Percentiles rank a stretch among this genome's conserved stretches.
phyloP scores from a whole-genome alignment of 2,113 vertebrate species.

The Sinocyclocheilus maitianheensis region DNA sequence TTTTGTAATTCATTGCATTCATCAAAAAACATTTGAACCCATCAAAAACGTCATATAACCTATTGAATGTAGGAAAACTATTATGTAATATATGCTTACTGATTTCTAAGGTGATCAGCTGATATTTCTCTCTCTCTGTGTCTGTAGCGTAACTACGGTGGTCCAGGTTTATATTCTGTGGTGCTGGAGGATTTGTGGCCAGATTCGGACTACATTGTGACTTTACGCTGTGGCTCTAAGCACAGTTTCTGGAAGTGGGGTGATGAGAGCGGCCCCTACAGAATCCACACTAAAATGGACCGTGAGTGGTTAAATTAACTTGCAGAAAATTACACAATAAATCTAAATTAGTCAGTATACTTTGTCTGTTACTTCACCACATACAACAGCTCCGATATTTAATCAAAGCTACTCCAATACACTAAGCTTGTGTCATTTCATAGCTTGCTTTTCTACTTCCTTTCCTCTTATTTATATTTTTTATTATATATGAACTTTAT shows the following conservation, averaged over 20 bases:
- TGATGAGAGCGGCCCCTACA: constrained; percentile 63
- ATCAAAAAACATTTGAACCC: neutral
- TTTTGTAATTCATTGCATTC: neutral
- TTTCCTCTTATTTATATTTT: neutral
- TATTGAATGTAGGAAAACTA: neutral
- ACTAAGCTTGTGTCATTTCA: too few species aligned
- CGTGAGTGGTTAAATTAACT: constrained; percentile 61
- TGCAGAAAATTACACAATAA: neutral
- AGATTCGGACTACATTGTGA: constrained; percentile 61
- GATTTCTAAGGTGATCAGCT: neutral
- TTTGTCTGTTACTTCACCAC: neutral
- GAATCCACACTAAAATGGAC: constrained; percentile 65
- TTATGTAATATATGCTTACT: constrained; percentile 43
- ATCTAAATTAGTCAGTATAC: neutral
- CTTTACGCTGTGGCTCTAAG: constrained; percentile 69
- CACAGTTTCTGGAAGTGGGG: constrained; percentile 77
- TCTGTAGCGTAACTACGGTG: constrained; percentile 64
- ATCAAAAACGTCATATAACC: neutral
- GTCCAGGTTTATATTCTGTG: constrained; percentile 62
- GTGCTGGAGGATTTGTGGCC: constrained; percentile 63
- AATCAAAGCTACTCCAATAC: neutral
- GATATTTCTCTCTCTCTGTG: neutral
- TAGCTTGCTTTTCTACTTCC: neutral
- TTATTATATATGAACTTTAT: neutral
- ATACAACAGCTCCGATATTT: neutral